Evolutionary conservation across 1,140 invertebrate species (phyloP).

Genomic region (Drosophila watanabei): DNA sequence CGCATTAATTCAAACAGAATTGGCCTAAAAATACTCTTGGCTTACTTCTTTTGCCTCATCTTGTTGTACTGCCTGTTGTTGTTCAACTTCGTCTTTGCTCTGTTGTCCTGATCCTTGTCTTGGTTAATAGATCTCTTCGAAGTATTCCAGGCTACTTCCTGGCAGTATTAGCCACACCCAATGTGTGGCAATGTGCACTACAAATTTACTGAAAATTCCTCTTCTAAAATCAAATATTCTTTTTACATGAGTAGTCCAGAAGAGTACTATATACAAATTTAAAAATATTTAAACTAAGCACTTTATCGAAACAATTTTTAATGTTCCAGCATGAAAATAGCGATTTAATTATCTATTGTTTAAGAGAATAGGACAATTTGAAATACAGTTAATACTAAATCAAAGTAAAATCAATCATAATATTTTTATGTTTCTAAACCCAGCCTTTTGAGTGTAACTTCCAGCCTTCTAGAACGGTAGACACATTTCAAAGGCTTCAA

Average conservation of each 20-base stretch:
- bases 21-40: slow-evolving; percentile 11
- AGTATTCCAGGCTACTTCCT: slow-evolving; percentile 25
- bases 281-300: background rate
- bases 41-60: background rate
- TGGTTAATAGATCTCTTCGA: slow-evolving; percentile 53
- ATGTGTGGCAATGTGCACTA: slow-evolving; percentile 33
- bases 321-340: background rate
- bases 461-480: slow-evolving; percentile 9
- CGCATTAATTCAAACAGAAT: slow-evolving; percentile 40
- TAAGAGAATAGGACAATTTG: background rate
- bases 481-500: slow-evolving; percentile 63
- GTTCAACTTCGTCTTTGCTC: slow-evolving; percentile 10
- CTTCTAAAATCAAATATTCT: background rate
- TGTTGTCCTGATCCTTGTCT: slow-evolving; percentile 17
- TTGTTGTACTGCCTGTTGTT: background rate
- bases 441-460: slow-evolving; percentile 7
- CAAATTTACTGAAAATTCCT: background rate
- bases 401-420: background rate
- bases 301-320: background rate
- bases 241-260: background rate
- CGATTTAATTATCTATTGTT: background rate
- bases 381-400: background rate
- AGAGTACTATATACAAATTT: background rate
- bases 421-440: background rate
- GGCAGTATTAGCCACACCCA: slow-evolving; percentile 49